These are phyloP conservation scores for Oplegnathus fasciatus DNA, from an alignment of 2,113 vertebrate genomes.

Conservation along the genomic window DNA sequence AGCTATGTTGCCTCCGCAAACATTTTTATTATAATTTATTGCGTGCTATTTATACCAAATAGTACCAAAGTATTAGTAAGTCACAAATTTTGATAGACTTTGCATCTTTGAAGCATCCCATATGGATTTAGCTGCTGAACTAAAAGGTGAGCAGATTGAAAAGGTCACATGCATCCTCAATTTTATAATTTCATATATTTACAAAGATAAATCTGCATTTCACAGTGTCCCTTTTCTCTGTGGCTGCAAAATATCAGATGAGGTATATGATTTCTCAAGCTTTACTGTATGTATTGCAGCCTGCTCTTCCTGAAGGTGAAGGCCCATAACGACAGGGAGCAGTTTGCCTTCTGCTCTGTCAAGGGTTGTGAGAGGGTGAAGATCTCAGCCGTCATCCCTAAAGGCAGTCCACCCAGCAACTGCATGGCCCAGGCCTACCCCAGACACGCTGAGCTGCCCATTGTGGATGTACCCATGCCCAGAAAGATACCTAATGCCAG, in stretches of 20 bases:
- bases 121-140: not conserved
- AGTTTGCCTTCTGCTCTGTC: constrained; percentile 93
- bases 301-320: constrained; percentile 93
- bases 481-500: constrained; percentile 83
- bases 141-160: not conserved
- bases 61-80: not conserved
- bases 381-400: constrained; percentile 91
- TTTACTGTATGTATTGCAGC: constrained; percentile 73
- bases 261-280: not conserved
- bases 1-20: not conserved
- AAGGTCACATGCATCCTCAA: not conserved
- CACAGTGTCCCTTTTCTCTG: not conserved
- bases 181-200: not conserved
- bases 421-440: constrained; percentile 92
- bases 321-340: constrained; percentile 90
- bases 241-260: not conserved
- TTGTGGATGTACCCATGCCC: constrained; percentile 94
- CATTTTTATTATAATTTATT: not conserved
- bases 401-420: constrained; percentile 87
- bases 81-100: too few relatives aligned
- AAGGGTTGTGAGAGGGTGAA: constrained; percentile 95
- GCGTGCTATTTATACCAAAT: not conserved
- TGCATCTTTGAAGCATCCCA: too few relatives aligned
- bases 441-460: constrained; percentile 86
- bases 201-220: not conserved